phyloP scores from a whole-genome alignment of 2,888 invertebrate species.

The Caenorhabditis sp. region DNA sequence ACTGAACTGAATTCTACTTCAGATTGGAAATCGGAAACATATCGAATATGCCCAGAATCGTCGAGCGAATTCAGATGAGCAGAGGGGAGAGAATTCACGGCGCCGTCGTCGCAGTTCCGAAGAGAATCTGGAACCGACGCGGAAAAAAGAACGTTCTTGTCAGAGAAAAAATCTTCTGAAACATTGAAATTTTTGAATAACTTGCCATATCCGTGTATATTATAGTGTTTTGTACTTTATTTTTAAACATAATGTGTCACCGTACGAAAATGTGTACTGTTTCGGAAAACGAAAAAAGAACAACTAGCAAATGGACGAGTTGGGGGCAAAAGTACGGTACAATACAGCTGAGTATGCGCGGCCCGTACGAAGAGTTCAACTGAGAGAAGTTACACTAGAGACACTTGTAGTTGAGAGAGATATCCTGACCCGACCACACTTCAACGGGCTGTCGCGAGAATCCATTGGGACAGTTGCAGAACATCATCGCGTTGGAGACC shows the following conservation, averaged over 20 bases:
- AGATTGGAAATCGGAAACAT: too few species aligned
- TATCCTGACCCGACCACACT: constrained; percentile 33
- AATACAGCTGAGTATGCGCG: constrained; percentile 10
- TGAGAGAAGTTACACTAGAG: constrained; percentile 5
- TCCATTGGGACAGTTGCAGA: constrained; percentile 52
- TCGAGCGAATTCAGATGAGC: too few species aligned
- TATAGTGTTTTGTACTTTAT: background rate
- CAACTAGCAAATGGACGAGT: too few species aligned
- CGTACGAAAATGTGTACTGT: constrained; percentile 27
- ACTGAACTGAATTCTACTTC: too few species aligned
- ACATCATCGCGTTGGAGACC: constrained; percentile 40
- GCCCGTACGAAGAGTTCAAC: constrained; percentile 22
- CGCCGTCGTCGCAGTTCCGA: constrained; percentile 17
- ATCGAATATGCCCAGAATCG: too few species aligned
- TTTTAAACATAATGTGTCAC: constrained; percentile 29
- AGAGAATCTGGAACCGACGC: too few species aligned
- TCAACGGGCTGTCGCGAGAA: constrained; percentile 40
- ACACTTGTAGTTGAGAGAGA: constrained; percentile 54
- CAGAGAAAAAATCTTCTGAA: constrained; percentile 21
- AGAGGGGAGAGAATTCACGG: too few species aligned
- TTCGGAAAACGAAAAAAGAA: background rate
- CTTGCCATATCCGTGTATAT: background rate
- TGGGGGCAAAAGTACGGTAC: constrained; percentile 13
- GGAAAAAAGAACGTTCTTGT: too few species aligned
- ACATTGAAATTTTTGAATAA: constrained; percentile 1